phyloP scores from a whole-genome alignment of 2,797 vertebrate species.

The Mormyrops attenuatus region DNA sequence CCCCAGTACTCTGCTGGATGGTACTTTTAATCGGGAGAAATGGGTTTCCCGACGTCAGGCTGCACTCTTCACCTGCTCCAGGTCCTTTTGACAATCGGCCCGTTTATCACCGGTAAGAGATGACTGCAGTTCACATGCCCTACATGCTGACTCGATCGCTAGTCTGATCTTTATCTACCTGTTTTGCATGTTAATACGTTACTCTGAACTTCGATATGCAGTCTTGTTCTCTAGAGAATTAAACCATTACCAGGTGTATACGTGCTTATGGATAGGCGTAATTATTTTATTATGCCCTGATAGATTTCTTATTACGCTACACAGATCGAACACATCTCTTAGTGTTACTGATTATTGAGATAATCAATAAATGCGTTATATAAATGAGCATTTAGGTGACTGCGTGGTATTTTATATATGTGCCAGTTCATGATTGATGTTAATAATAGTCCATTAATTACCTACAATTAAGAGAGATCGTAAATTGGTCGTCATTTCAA shows the following conservation, averaged over 20 bases:
- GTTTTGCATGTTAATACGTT: background rate
- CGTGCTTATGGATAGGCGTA: background rate
- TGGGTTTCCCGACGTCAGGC: background rate
- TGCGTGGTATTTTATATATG: background rate
- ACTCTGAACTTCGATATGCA: background rate
- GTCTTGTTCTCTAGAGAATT: background rate
- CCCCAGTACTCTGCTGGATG: background rate
- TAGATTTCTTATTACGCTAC: background rate
- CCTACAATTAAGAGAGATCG: background rate
- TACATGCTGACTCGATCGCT: background rate
- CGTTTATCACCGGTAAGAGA: background rate
- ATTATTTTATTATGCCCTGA: background rate
- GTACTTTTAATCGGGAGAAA: background rate
- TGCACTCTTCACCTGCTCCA: background rate
- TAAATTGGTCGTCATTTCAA: background rate
- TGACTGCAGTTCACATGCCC: background rate
- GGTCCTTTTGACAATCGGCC: background rate
- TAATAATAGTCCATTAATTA: background rate
- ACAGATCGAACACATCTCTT: background rate
- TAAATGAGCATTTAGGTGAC: background rate
- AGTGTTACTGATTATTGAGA: background rate
- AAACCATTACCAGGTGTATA: background rate
- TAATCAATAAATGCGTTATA: background rate
- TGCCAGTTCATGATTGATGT: background rate
- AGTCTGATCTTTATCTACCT: background rate